Base-by-base conservation (phyloP, 1,140 invertebrate genomes). In the Eupeodes corollae region DNA sequence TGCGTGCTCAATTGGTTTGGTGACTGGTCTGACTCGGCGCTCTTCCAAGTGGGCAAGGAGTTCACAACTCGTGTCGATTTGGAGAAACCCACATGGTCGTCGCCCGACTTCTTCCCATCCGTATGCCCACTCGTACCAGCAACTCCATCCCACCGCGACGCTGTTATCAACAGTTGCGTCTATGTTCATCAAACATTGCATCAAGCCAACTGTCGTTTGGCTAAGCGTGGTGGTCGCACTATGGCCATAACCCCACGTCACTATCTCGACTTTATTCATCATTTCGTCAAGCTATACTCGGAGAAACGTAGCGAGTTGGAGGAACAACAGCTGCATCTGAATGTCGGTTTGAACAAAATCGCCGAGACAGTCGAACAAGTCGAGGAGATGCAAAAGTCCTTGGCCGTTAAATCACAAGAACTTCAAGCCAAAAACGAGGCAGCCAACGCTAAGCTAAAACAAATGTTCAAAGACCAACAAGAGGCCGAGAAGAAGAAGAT, bases 1-100 rank as follows among this genome's bases (percentile, higher is more conserved):
- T 99, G 97, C 73, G 97, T 99, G 1, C 77, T 99, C 34, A 99
- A 99, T 70, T 99, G 97, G 97, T 99, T 99, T 68, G 97, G 97
- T 1, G 97, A 99, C 73, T 99, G 97, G 97, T 95, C 93, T 11
- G 91, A 97, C 67, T 88, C 89, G 12, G 93, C 96, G 2, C 73
- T 98, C 8, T 99, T 91, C 77, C 62, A 85, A 75, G 88, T 91
- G 44, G 88, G 86, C 41, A 86, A 86, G 65, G 88, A 91, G 70
- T 91, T 92, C 56, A 92, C 88, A 3, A 79, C 78, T 39, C 80
- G 82, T 46, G 79, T 91, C 50, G 88, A 92, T 70, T 70, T 93
- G 42, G 88, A 92, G 57, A 80, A 77, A 49, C 78, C 82, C 9
- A 75, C 79, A 48, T 98, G 94, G 82, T 78, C 78, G 44, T 73